Percentiles rank a stretch among this genome's conserved stretches.
phyloP scores from a whole-genome alignment of 2,888 invertebrate species.

The Amphiduros pacificus region DNA sequence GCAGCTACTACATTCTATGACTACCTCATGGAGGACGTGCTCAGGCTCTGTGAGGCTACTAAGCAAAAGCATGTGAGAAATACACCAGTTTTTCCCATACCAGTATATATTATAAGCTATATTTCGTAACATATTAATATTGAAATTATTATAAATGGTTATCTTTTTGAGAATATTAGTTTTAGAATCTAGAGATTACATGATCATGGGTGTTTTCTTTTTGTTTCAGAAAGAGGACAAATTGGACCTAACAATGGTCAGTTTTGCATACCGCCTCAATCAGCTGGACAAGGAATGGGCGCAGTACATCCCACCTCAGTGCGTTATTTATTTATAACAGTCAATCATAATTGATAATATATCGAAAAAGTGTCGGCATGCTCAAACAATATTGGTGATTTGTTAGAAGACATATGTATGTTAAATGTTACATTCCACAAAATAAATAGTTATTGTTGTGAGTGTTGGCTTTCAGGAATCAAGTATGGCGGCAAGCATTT shows the following conservation, averaged over 20 bases:
- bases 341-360: not conserved
- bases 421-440: too few species aligned
- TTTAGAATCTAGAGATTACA: too few species aligned
- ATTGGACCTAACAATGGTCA: conserved; percentile 43
- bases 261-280: conserved; percentile 44
- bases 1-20: conserved; percentile 43
- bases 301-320: conserved; percentile 39
- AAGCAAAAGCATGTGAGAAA: conserved; percentile 3
- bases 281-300: conserved; percentile 46
- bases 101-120: too few species aligned
- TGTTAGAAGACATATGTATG: too few species aligned
- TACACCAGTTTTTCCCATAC: too few species aligned
- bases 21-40: conserved; percentile 44
- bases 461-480: not conserved
- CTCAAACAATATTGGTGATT: too few species aligned
- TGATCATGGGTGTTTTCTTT: not conserved
- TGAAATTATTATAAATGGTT: too few species aligned
- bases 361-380: not conserved
- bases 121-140: too few species aligned
- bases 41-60: conserved; percentile 3
- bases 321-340: conserved; percentile 12
- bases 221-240: conserved; percentile 30
- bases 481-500: conserved; percentile 6
- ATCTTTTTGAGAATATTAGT: too few species aligned
- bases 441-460: too few species aligned